phyloP scores from a whole-genome alignment of 2,888 invertebrate genomes.

The Pimpla rufipes region DNA sequence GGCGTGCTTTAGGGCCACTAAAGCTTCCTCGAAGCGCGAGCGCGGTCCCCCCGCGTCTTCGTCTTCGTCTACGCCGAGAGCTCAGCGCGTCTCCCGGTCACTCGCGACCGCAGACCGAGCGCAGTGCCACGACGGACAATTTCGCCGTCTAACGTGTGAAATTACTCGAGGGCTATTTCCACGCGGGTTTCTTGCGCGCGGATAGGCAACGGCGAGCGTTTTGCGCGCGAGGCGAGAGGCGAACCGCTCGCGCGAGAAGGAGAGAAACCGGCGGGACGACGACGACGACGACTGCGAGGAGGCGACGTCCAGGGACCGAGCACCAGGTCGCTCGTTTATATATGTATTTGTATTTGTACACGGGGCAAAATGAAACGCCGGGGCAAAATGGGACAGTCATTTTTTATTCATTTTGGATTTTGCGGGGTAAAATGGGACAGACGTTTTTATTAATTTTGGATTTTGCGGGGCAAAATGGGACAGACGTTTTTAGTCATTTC shows the following conservation, averaged over 20 bases:
- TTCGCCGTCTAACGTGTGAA: constrained; percentile 79
- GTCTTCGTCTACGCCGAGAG: constrained; percentile 34
- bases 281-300: constrained; percentile 28
- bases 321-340: constrained; percentile 34
- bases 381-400: no score
- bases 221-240: constrained; percentile 17
- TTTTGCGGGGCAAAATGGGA: no score
- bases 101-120: constrained; percentile 54
- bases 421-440: no score
- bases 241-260: not conserved
- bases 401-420: no score
- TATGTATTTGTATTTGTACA: no score
- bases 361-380: no score
- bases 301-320: constrained; percentile 20
- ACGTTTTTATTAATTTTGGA: no score
- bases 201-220: constrained; percentile 36
- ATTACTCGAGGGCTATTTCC: constrained; percentile 78
- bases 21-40: constrained; percentile 66
- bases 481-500: no score
- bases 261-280: constrained; percentile 10
- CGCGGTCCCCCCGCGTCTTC: constrained; percentile 38
- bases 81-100: constrained; percentile 49
- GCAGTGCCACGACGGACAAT: constrained; percentile 69
- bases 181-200: constrained; percentile 72
- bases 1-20: constrained; percentile 67